Percentiles rank a stretch among this genome's conserved stretches.
Evolutionary conservation across 2,797 vertebrate genomes (phyloP).

Genomic region (Poecilia velifera): DNA sequence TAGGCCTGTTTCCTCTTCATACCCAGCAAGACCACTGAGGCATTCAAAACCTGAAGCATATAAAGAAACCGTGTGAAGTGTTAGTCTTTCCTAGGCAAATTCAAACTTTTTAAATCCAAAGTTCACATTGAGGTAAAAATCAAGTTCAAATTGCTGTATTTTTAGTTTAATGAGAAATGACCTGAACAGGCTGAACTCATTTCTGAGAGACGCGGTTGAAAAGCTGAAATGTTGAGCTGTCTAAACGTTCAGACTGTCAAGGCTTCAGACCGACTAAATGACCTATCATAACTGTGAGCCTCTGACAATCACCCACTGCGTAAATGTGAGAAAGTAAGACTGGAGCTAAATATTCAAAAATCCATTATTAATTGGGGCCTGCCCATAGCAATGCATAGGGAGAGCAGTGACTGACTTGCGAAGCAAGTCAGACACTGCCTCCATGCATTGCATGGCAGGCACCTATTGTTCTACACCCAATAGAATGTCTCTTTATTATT

Average conservation of each 20-base stretch:
- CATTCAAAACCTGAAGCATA: not conserved
- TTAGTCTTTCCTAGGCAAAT: not conserved
- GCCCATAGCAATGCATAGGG: too few relatives aligned
- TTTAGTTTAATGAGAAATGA: constrained; percentile 6
- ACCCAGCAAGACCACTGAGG: not conserved
- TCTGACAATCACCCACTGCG: not conserved
- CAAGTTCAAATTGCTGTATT: not conserved
- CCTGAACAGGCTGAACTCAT: not conserved
- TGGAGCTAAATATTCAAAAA: not conserved
- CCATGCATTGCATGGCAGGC: too few relatives aligned
- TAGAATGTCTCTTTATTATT: too few relatives aligned
- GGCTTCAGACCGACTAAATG: constrained; percentile 1
- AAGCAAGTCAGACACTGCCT: too few relatives aligned
- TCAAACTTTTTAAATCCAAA: not conserved
- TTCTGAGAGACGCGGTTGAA: not conserved
- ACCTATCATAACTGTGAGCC: not conserved
- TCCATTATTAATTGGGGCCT: not conserved
- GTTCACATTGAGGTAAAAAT: not conserved
- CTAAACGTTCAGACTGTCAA: constrained; percentile 11
- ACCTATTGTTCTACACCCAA: too few relatives aligned
- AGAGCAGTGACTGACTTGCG: too few relatives aligned
- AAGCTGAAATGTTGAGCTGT: constrained; percentile 2
- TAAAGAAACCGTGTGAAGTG: not conserved
- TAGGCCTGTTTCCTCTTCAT: not conserved
- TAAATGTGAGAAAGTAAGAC: not conserved